These are phyloP conservation scores for Cebidichthys violaceus DNA, from an alignment of 2,113 vertebrate species.

Conservation along the genomic window DNA sequence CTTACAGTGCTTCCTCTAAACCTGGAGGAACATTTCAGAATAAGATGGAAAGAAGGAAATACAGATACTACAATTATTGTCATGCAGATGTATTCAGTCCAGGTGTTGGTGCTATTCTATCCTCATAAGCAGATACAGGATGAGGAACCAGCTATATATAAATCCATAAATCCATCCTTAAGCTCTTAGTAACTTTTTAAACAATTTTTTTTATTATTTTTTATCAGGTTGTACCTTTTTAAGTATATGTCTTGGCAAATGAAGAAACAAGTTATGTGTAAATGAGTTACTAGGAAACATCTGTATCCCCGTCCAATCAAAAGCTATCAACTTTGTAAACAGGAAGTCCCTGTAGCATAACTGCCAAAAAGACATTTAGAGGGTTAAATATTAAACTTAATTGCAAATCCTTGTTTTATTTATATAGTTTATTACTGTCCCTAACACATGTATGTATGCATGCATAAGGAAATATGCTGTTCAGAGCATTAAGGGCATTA, in stretches of 20 bases:
- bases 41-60: neutral
- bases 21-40: neutral
- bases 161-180: neutral
- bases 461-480: neutral
- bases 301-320: neutral
- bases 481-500: neutral
- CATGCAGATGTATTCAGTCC: neutral
- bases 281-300: neutral
- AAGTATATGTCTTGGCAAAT: neutral
- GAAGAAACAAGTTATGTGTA: neutral
- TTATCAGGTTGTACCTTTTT: neutral
- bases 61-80: neutral
- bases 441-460: neutral
- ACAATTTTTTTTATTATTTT: neutral
- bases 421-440: neutral
- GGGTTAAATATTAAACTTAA: neutral
- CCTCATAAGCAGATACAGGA: neutral
- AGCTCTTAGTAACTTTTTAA: neutral
- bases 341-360: slow-evolving; percentile 8
- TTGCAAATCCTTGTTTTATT: neutral
- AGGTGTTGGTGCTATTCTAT: neutral
- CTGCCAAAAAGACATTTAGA: neutral
- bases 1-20: slow-evolving; percentile 19
- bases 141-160: neutral
- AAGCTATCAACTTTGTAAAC: neutral